Evolutionary conservation across 2,888 invertebrate genomes (phyloP).

Genomic region (Lysandra bellargus): DNA sequence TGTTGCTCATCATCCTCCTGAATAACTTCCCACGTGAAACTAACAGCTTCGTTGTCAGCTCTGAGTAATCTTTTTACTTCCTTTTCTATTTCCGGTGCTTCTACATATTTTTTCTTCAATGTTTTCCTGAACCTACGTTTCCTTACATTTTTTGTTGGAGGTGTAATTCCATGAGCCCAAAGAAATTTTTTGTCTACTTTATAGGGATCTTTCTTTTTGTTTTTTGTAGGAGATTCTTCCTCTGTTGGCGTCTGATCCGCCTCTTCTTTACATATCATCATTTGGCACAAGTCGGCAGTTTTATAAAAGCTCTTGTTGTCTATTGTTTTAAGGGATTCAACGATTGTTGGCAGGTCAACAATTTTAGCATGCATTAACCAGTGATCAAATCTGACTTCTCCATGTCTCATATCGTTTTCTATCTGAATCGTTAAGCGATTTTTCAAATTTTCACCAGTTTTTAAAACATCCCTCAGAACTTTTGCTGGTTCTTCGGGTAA

Average conservation of each 20-base stretch:
- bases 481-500: conserved; percentile 90
- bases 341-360: conserved; percentile 93
- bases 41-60: conserved; percentile 95
- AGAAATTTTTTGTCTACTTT: conserved; percentile 94
- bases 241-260: conserved; percentile 85
- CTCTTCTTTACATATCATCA: conserved; percentile 93
- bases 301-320: conserved; percentile 98
- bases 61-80: conserved; percentile 96
- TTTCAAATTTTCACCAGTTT: conserved; percentile 88
- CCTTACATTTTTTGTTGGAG: conserved; percentile 96
- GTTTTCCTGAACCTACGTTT: conserved; percentile 96
- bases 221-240: conserved; percentile 89
- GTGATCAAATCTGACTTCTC: conserved; percentile 93
- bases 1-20: conserved; percentile 87
- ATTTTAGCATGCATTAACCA: conserved; percentile 93
- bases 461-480: conserved; percentile 85
- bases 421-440: conserved; percentile 93
- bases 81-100: conserved; percentile 98
- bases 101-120: conserved; percentile 96
- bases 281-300: conserved; percentile 97
- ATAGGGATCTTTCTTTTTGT: conserved; percentile 90
- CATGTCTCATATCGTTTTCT: conserved; percentile 93
- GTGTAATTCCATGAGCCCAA: conserved; percentile 97
- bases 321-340: conserved; percentile 97
- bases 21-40: conserved; percentile 93